Evolutionary conservation across 2,797 vertebrate genomes (phyloP), one percentile per base, ranked within the genome.

Genomic region (Ispidina picta): DNA sequence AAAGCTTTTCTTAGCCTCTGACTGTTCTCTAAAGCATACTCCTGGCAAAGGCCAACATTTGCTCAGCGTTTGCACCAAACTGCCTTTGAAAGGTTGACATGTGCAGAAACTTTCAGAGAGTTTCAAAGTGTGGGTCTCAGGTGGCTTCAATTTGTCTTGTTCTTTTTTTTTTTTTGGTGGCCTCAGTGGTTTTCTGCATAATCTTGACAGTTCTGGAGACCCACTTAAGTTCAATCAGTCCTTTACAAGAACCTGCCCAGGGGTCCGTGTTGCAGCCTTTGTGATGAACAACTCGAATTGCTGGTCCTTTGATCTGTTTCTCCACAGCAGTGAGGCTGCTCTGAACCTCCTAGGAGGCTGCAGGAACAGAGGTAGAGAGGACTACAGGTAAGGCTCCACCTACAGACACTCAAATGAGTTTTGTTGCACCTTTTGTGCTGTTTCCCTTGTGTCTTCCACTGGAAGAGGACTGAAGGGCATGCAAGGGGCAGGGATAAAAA

Each of bases 1-100:
- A 88, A 97, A 89, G 65, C 62, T 94, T 96, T 96, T 95, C 96
- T 90, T 95, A 97, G 93, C 82, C 73, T 94, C 92, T 95, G 91
- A 14, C 83, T 86, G 95, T 92, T 96, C 76, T 73, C 66, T 48
- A 37, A 91, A 83, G 79, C 44, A 12, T 94, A 54, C 90, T 95
- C 85, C 72, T 95, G 92, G 76, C 79, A 92, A 82, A 88, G 39
- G 39, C 58, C 84, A 80, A 39, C 60, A 76, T 86, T 92, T 89
- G 90, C 87, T 90, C 46, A 80, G 56, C 4, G 5, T 95, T 96
- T 94, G 88, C 83, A 90, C 92, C 68, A 74, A 71, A 54, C 71
- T 70, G 68, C 77, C 22, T 60, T 60, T 54, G 54, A 77, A 77
- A 80, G 85, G 62, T 20, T 87, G 91, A 92, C 87, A 70, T 0